Evolutionary conservation across 2,113 vertebrate species (phyloP).

Genomic region (Clinocottus analis): DNA sequence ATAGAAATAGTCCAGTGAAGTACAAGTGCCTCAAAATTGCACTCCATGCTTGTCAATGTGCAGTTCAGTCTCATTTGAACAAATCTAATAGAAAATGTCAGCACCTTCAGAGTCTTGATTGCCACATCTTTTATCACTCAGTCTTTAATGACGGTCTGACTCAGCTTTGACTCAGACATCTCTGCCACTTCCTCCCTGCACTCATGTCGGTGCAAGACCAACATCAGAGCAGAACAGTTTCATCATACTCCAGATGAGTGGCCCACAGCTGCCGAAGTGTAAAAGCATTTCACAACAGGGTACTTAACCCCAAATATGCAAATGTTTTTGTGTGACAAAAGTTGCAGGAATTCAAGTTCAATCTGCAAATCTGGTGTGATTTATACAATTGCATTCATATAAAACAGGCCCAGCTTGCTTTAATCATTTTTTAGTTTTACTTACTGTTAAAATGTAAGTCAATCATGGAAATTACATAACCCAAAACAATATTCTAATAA

Average conservation of each 20-base stretch:
- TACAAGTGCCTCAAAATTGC: neutral
- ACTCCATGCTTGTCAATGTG: neutral
- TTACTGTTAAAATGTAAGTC: no score
- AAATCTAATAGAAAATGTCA: neutral
- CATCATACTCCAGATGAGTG: neutral
- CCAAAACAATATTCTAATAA: no score
- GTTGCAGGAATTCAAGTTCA: neutral
- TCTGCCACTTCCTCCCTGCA: neutral
- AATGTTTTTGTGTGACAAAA: neutral
- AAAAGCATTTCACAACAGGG: neutral
- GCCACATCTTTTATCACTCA: neutral
- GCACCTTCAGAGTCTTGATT: conserved; percentile 3
- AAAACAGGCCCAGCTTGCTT: neutral
- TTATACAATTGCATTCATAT: neutral
- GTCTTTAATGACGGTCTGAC: neutral
- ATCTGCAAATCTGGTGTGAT: neutral
- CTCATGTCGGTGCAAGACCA: neutral
- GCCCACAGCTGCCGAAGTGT: no score
- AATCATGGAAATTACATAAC: no score
- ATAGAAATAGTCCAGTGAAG: neutral
- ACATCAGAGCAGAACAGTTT: neutral
- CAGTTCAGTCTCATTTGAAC: neutral
- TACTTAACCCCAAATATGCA: neutral
- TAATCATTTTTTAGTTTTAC: neutral
- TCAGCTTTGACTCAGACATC: neutral